Conservation (phyloP, 2,113 vertebrate species). For the Pao palembangensis region DNA sequence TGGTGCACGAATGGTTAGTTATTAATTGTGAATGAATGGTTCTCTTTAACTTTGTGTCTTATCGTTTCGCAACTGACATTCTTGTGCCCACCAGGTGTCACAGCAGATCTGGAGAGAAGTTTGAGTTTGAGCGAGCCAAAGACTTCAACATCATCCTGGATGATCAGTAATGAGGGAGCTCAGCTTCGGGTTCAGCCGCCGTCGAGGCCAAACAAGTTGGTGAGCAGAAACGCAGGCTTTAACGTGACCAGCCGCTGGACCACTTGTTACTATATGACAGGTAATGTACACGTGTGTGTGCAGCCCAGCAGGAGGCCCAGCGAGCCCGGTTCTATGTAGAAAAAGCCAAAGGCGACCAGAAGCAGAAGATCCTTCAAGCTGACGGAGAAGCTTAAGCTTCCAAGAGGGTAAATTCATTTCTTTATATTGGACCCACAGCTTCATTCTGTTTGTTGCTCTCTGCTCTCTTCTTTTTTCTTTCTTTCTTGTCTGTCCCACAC, state of each 20-base stretch:
- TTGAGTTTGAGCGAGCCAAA: conserved; percentile 86
- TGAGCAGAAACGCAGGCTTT: conserved; percentile 35
- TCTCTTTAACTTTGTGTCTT: no score
- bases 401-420: conserved; percentile 49
- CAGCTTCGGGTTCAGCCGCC: conserved; percentile 88
- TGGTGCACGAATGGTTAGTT: no score
- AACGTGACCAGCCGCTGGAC: not conserved
- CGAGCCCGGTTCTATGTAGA: conserved; percentile 60
- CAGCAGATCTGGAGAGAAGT: conserved; percentile 87
- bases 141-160: conserved; percentile 95
- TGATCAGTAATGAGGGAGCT: conserved; percentile 90
- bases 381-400: conserved; percentile 63
- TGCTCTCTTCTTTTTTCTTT: no score
- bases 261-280: not conserved
- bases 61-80: no score
- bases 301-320: conserved; percentile 70
- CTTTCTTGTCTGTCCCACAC: no score
- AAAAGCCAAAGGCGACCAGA: conserved; percentile 64
- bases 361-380: conserved; percentile 64
- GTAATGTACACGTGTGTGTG: not conserved
- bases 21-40: no score
- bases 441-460: no score
- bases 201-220: conserved; percentile 96
- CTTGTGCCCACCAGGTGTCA: no score
- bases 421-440: not conserved